phyloP scores from a whole-genome alignment of 2,888 invertebrate genomes.

The Diarsia dahlii region DNA sequence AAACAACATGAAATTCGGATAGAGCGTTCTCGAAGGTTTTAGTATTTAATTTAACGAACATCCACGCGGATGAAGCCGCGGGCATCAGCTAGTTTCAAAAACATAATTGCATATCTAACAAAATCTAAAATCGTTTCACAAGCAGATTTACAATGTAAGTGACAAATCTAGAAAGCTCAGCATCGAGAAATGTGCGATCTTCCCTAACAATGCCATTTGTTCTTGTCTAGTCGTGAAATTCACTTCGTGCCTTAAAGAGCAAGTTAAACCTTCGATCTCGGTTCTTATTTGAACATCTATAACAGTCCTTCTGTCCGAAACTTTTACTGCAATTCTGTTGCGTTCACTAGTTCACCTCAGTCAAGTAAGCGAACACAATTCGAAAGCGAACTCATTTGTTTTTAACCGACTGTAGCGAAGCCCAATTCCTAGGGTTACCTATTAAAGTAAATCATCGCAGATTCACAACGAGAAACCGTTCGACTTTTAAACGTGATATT shows the following conservation, averaged over 20 bases:
- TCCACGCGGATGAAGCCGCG: too few relatives aligned
- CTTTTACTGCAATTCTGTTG: neutral
- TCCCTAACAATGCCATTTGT: conserved; percentile 14
- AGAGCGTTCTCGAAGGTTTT: too few relatives aligned
- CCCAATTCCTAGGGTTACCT: too few relatives aligned
- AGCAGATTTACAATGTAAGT: neutral
- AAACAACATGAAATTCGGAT: too few relatives aligned
- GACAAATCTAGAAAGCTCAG: neutral
- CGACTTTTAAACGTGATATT: too few relatives aligned
- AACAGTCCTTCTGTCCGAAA: neutral
- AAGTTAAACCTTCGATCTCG: neutral
- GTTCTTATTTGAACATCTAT: conserved; percentile 1
- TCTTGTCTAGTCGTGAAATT: conserved; percentile 11
- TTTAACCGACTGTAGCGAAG: too few relatives aligned
- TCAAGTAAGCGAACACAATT: conserved; percentile 6
- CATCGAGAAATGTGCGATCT: conserved; percentile 3
- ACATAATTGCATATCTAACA: too few relatives aligned
- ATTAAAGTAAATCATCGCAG: neutral
- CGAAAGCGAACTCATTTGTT: neutral
- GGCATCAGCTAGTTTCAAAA: too few relatives aligned
- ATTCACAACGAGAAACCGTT: neutral
- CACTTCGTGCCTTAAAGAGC: neutral
- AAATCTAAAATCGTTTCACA: neutral
- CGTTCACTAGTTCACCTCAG: neutral
- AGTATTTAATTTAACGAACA: too few relatives aligned